Evolutionary conservation across 2,888 invertebrate genomes (phyloP), one percentile per base, ranked within the genome.

Genomic region (Cheilosia vulpina): DNA sequence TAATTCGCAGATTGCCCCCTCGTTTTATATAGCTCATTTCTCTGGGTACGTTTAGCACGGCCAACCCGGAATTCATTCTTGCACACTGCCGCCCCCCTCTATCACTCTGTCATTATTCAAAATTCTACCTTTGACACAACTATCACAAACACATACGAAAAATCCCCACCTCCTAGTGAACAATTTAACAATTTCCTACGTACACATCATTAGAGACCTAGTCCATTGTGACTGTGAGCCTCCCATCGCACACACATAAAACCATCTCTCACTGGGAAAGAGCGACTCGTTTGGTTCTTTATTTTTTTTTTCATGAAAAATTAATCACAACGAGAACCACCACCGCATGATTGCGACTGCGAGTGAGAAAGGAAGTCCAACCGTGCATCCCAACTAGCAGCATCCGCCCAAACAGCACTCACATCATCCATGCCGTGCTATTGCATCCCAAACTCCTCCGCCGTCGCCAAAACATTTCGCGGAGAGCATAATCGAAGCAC

Each of bases 401-500:
- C 69, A 79, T 84, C 84, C 84, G 84, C 84, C 84, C 84, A 80
- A 76, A 65, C 60, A 55, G 65, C 72, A 78, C 57, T 80, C 72
- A 78, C 66, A 72, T 62, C 72, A 66, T 72, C 71, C 55, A 65
- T 71, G 66, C 60, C 13, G 41, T 34, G 13, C 45, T 31, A 55
- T 45, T 38, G 50, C 55, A 43, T 58, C 47, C 45, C 50, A 11
- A 53, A 34, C 34, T 62, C 50, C n/a, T 41, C 6, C 45, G n/a
- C 43, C 50, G 58, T 11, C 41, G 9, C 57, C 31, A 71, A 34
- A 58, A 80, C 55, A 75, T 81, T 52, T 72, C 58, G 65, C 79
- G 52, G 50, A 50, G 27, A 38, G 38, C n/a, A 50, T 34, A 65
- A 65, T 31, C 65, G 47, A 63, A 47, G 47, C 34, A 38, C 31